Evolutionary conservation across 2,113 vertebrate genomes (phyloP), one percentile per base, ranked within the genome.

Genomic region (Sisor rabdophorus): DNA sequence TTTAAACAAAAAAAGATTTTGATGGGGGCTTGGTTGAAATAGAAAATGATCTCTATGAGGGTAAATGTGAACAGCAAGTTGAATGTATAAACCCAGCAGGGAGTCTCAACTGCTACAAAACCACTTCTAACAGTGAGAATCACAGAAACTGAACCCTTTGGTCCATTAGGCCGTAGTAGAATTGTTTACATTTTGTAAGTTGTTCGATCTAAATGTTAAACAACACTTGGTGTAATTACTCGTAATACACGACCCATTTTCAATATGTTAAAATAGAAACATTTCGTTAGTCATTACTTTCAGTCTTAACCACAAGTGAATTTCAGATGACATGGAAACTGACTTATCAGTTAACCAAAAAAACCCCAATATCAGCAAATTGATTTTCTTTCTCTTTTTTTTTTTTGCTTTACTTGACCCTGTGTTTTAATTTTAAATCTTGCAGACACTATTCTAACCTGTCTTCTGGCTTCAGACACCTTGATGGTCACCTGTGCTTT

Each of bases 101-200:
- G 53, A 68, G 19, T 58, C 30, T 17, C 54, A 70, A 61, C 28
- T 48, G 1, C 55, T 71, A 52, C 47, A 77, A 50, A 52, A 53
- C 30, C 60, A 22, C n/a, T 58, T 36, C 13, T 77, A 44, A 60
- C 76, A 77, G 67, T 70, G 76, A 60, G 44, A 61, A 71, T 47
- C 50, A 60, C n/a, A 61, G 40, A 61, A 61, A 26, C 56, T 9
- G 56, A 61, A 71, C n/a, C 36, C 13, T 30, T 40, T 63, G 47
- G 48, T 47, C 22, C 47, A 44, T 40, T 36, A 24, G 11, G 20
- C 28, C 20, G 2, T 16, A 12, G 4, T 24, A 5, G 0, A 54
- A 12, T 12, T 54, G 19, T 9, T 53, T 19, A 63, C 4, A 4
- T 28, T 3, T 70, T 52, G 30, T 2, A 68, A 26, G 12, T 50